Evolutionary conservation across 2,113 vertebrate genomes (phyloP), one percentile per base, ranked within the genome.

Genomic region (Oryzias woworae): DNA sequence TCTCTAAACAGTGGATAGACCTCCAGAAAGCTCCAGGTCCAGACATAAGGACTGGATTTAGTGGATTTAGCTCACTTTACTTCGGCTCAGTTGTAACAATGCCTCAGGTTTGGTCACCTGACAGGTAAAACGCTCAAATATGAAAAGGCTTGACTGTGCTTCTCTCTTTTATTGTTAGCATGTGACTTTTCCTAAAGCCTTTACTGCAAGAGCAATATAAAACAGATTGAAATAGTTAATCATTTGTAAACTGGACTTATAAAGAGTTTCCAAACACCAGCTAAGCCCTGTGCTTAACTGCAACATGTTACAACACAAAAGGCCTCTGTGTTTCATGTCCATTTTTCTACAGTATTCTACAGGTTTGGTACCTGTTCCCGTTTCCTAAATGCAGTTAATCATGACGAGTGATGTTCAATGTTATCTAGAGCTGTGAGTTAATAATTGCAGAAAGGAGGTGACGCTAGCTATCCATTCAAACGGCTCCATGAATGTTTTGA

Each of bases 401-500:
- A 59, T 5, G 63, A 68, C 24, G 42, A 20, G 22, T 31, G 17
- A 57, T 47, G 62, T 57, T 28, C 4, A 31, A 43, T 15, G 70
- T 56, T 68, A 61, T 58, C 23, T 46, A 17, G 12, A 15, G 57
- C 8, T 23, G 24, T 22, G 78, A 28, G 36, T 80, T 77, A 80
- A 82, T 78, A 51, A 80, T 77, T 77, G 60, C 6, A 53, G n/a
- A 53, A 44, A 62, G 42, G 41, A 3, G 0, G 54, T 14, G 53
- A 61, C 44, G 52, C n/a, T 22, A 70, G 67, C 65, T 71, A 50
- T 42, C n/a, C 48, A 82, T 69, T 78, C 55, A 75, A n/a, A 45
- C 15, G 23, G 58, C 48, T 63, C 50, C 7, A 53, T 69, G 42
- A 81, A 83, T 78, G 73, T 78, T 78, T 72, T 66, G 54, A 75